A percentile compares a stretch with the other conserved stretches of the same genome.
Conservation (phyloP, 2,888 invertebrate species). For the Chymomyza procnemis region DNA sequence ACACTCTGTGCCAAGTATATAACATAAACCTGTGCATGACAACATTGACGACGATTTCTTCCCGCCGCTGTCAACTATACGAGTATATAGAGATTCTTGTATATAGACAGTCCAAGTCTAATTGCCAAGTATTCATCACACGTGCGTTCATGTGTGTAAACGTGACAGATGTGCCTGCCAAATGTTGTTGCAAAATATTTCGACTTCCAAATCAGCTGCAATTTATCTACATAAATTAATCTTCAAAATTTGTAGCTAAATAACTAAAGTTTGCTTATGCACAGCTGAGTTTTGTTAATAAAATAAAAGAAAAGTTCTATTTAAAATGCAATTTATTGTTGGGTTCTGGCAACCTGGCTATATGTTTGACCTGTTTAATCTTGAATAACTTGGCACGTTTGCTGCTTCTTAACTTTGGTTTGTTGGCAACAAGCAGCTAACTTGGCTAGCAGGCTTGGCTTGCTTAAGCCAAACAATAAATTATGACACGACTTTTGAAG, state of each 20-base stretch:
- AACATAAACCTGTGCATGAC: not conserved
- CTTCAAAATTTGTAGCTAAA: conserved; percentile 33
- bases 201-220: not conserved
- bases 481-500: conserved; percentile 39
- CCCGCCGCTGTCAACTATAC: conserved; percentile 60
- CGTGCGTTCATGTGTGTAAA: conserved; percentile 63
- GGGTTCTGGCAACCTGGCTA: conserved; percentile 7
- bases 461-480: conserved; percentile 49
- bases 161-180: conserved; percentile 59
- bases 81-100: too few species aligned
- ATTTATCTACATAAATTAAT: conserved; percentile 40
- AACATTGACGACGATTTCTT: conserved; percentile 43
- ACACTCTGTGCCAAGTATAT: too few species aligned
- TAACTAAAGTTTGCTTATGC: not conserved
- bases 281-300: not conserved
- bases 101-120: conserved; percentile 39
- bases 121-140: conserved; percentile 72
- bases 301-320: not conserved
- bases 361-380: not conserved
- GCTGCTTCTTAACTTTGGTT: not conserved
- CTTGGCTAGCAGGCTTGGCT: conserved; percentile 22
- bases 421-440: conserved; percentile 37
- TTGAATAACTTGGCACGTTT: conserved; percentile 37
- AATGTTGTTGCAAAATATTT: not conserved
- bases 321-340: not conserved